These are phyloP conservation scores for Chionis minor DNA, from an alignment of 2,113 vertebrate genomes.

Conservation along the genomic window DNA sequence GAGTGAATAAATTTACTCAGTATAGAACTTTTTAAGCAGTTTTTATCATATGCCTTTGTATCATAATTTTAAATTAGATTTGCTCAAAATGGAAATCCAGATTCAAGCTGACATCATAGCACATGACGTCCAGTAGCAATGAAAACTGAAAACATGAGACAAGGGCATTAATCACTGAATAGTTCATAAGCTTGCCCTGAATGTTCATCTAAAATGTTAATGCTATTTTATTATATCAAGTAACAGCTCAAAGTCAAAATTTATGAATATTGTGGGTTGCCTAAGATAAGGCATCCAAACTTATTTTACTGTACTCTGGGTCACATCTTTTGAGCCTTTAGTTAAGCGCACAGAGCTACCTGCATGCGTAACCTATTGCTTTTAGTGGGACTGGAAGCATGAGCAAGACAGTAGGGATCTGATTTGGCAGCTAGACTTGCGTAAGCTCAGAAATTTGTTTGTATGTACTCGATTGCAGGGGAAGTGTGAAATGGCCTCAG, in stretches of 20 bases:
- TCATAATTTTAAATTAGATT: slow-evolving; percentile 36
- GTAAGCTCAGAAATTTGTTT: background rate
- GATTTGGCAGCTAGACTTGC: background rate
- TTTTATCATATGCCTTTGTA: background rate
- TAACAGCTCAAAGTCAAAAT: background rate
- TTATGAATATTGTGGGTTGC: background rate
- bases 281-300: background rate
- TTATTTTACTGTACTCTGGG: background rate
- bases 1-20: background rate
- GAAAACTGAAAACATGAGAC: slow-evolving; percentile 46
- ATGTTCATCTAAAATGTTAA: slow-evolving; percentile 13
- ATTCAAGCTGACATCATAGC: slow-evolving; percentile 40
- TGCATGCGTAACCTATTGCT: background rate
- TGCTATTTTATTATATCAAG: background rate
- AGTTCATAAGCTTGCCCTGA: background rate
- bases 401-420: background rate
- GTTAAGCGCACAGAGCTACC: background rate
- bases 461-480: background rate
- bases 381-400: background rate
- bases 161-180: slow-evolving; percentile 5
- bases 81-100: slow-evolving; percentile 21
- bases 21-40: background rate
- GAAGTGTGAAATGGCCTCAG: background rate
- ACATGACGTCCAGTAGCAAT: background rate
- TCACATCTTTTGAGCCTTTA: background rate